Base-by-base conservation (phyloP, 37 sponge, comb jelly and placozoan species). In the Petrosia ficiformis region DNA sequence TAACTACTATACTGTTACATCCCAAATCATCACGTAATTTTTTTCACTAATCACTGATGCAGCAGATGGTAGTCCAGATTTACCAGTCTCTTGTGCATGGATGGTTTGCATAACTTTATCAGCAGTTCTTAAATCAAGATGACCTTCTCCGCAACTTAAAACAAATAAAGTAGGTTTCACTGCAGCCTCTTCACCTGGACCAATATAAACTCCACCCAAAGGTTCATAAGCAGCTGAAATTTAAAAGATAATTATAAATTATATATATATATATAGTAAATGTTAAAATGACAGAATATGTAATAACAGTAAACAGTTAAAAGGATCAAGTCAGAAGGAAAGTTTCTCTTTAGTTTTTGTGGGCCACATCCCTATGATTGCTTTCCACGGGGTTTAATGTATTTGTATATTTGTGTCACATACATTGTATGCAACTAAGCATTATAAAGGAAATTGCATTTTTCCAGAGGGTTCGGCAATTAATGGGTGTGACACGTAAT, bases 21-120 rank as follows among this genome's bases (percentile, higher is more conserved):
- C 91, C 91, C 91, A 90, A 6, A 90, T 87, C 87, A 90, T 90
- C 65, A 90, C 44, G 71, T 90, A 90, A 67, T 90, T 90, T 79
- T 90, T 90, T n/a, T 90, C 91, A 59, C 86, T 85, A 68, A 90
- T 77, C 61, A 90, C 77, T 39, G 87, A 75, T 36, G 87, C 77
- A 30, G 91, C 68, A 43, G 77, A 71, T 0, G 91, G 91, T 26
- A 90, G 64, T 43, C 87, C 91, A 32, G 84, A 44, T 42, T 89
- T 74, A 31, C 89, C 89, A 38, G 80, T 38, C 44, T 83, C 83
- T 44, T 41, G 72, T 26, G 64, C 57, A 22, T 59, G 61, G 2
- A 59, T 6, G 3, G 59, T 39, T 28, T 80, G 80, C 28, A 80
- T 68, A 34, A 69, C 86, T 68, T 90, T 90, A 59, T 90, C 91